Evolutionary conservation across 1,140 invertebrate genomes (phyloP), one percentile per base, ranked within the genome.

Genomic region (Papilio dardanus): DNA sequence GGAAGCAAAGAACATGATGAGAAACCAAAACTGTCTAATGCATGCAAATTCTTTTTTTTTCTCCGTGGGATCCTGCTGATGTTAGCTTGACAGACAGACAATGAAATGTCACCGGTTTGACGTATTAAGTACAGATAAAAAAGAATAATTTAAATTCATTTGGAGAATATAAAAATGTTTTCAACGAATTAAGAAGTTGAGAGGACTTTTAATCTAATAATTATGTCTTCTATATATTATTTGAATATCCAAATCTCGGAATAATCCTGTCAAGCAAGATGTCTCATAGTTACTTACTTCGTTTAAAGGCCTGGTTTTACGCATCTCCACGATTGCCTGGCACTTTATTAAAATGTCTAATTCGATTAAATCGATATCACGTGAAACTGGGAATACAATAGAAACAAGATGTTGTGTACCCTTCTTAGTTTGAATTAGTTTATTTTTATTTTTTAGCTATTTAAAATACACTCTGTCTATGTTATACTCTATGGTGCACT

Each of bases 1-100:
- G 67, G 67, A 69, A 69, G 35, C 35, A 69, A 69, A 21, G 67
- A 40, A 69, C 67, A 37, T 69, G 67, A 69, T n/a, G 12, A 12
- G 67, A 69, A 69, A 69, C 67, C 42, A 69, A 69, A 69, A 69
- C 42, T 42, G 19, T 69, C 67, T 69, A 69, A 69, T 69, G 67
- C 67, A 69, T 69, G 67, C 67, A 69, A 42, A 69, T 69, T 40
- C 35, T 37, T 42, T 28, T 69, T 69, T 69, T 69, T 28, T 62
- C 54, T 69, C 67, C 67, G 67, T 69, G 67, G 67, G 67, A 69
- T 69, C 8, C 31, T 14, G 31, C 24, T 35, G 35, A 69, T 21
- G 65, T 35, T 24, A 24, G 31, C 33, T 69, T 24, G 33, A 37
- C 33, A 21, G 19, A 31, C 16, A 31, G 2, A 66, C 62, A 40